Evolutionary conservation across 2,797 vertebrate species (phyloP).

Genomic region (Mallotus villosus): DNA sequence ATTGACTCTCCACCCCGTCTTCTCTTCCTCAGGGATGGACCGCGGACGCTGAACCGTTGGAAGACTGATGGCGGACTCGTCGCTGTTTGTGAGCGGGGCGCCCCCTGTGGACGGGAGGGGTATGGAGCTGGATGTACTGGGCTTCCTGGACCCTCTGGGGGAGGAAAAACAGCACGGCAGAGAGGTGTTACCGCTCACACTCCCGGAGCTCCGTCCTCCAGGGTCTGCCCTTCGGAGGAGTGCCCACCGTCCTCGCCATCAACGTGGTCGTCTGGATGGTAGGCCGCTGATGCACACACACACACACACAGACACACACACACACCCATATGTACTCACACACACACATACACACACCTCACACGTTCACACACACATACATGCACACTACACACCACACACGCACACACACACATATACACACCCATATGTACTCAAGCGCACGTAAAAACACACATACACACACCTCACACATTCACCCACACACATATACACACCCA

Average conservation of each 20-base stretch:
- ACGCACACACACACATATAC: neutral
- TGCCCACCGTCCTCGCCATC: constrained; percentile 90
- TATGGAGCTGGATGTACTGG: constrained; percentile 54
- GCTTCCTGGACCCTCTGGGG: constrained; percentile 49
- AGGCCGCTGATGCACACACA: constrained; percentile 39
- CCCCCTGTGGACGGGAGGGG: constrained; percentile 46
- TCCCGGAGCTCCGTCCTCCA: constrained; percentile 89
- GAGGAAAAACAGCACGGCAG: constrained; percentile 77
- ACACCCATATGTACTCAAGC: neutral
- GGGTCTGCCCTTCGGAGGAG: constrained; percentile 90
- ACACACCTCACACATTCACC: neutral
- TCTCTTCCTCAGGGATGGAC: constrained; percentile 53
- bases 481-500: neutral
- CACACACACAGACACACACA: neutral
- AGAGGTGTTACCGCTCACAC: constrained; percentile 83
- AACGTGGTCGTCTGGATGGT: constrained; percentile 93
- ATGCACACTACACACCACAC: neutral
- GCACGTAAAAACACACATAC: too few species aligned
- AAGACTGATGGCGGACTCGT: constrained; percentile 59
- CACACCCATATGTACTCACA: neutral
- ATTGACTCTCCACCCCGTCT: neutral
- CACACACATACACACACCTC: constrained; percentile 3
- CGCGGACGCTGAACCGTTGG: constrained; percentile 31
- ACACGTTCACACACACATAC: neutral
- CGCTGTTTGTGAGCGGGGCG: constrained; percentile 52